These are phyloP conservation scores for Priapulus caudatus DNA, from an alignment of 2,888 invertebrate species.

Conservation along the genomic window DNA sequence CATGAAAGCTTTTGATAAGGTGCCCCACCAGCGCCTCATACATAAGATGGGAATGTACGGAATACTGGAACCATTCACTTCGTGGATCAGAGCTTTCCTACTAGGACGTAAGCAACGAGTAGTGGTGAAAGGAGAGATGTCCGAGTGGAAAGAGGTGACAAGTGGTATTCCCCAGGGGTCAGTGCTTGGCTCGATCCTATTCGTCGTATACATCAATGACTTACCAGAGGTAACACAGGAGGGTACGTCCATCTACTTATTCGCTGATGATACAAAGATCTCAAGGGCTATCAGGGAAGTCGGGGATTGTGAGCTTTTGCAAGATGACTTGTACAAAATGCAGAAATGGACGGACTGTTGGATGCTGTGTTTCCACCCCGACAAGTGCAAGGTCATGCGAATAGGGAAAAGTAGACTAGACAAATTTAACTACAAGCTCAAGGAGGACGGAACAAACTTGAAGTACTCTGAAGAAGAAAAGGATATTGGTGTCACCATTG, in stretches of 20 bases:
- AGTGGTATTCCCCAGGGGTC: neutral
- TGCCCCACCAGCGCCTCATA: neutral
- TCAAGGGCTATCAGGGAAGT: neutral
- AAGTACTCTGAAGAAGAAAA: no score
- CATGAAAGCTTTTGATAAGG: constrained; percentile 16
- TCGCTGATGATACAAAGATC: neutral
- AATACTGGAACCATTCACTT: neutral
- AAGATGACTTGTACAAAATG: no score
- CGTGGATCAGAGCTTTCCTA: neutral
- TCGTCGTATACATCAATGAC: neutral
- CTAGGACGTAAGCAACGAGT: neutral
- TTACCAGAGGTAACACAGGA: no score
- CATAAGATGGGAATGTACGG: neutral
- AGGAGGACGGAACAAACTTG: no score
- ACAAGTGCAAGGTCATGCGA: constrained; percentile 1
- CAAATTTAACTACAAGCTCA: no score
- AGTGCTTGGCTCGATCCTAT: neutral
- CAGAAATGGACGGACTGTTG: no score
- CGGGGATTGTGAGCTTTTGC: neutral
- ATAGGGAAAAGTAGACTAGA: no score
- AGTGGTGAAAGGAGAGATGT: neutral
- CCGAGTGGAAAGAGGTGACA: neutral
- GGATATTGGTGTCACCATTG: no score
- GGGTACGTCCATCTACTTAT: neutral
- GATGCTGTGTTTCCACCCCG: no score